Conservation (phyloP, 2,888 invertebrate species). For the Adineta ricciae region DNA sequence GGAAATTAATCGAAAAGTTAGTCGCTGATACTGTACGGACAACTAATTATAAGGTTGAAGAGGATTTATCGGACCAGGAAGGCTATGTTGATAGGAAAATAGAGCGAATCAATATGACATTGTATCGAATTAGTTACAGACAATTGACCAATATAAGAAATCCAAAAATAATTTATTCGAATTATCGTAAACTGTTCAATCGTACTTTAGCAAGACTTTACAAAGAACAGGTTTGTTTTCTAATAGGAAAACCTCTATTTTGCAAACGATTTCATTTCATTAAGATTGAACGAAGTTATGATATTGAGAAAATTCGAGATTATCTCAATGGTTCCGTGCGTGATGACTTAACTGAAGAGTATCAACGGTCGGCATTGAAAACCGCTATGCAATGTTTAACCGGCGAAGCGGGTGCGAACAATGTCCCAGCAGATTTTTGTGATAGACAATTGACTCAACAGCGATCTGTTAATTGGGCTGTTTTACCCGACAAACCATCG, state of each 20-base stretch:
- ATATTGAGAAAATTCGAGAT: neutral
- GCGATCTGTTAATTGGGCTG: neutral
- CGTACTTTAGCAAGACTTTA: neutral
- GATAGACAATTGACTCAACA: neutral
- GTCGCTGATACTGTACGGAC: neutral
- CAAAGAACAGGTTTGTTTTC: neutral
- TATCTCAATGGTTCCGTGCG: neutral
- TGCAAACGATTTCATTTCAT: neutral
- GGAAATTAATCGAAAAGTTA: neutral
- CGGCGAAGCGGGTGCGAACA: neutral
- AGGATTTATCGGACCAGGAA: neutral
- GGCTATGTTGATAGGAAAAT: neutral
- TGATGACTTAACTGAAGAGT: neutral
- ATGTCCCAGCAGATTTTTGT: slow-evolving; percentile 2
- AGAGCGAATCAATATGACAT: neutral
- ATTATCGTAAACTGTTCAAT: neutral
- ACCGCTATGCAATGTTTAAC: neutral
- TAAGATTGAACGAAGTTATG: neutral
- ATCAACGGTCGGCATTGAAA: neutral
- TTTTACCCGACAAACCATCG: neutral
- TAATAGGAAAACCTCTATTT: neutral
- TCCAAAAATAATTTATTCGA: neutral
- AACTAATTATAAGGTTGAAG: neutral
- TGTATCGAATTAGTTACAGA: neutral
- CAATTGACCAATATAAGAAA: neutral